These are phyloP conservation scores for Stegodyphus mimosarum DNA, from an alignment of 1,140 invertebrate species.

Conservation along the genomic window DNA sequence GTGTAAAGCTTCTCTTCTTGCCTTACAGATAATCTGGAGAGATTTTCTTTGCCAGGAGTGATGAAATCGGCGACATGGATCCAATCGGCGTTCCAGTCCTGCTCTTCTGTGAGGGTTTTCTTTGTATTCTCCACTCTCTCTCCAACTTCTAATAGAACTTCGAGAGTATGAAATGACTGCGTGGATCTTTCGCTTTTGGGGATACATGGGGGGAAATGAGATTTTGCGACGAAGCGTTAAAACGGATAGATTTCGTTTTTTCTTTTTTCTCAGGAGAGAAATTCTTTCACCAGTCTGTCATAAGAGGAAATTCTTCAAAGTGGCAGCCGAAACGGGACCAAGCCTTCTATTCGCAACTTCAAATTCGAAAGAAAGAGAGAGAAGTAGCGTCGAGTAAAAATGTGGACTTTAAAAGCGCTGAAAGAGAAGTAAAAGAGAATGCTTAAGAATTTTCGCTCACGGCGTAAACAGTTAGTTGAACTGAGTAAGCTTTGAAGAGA, in stretches of 20 bases:
- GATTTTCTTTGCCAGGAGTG: background rate
- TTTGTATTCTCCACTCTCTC: background rate
- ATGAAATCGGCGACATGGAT: conserved; percentile 12
- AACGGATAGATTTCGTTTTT: conserved; percentile 9
- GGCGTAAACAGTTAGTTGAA: background rate
- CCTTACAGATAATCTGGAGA: conserved; percentile 2
- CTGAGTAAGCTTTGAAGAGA: background rate
- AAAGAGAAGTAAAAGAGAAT: too few species aligned
- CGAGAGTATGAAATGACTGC: conserved; percentile 39
- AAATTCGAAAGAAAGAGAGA: too few species aligned
- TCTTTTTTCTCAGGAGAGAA: background rate
- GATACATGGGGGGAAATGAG: conserved; percentile 27
- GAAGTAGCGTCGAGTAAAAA: too few species aligned
- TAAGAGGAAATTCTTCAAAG: conserved; percentile 8
- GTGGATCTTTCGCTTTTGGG: background rate
- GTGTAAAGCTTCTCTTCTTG: background rate
- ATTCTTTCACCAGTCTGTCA: background rate
- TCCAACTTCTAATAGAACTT: conserved; percentile 15
- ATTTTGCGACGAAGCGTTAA: conserved; percentile 44
- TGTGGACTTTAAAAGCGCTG: too few species aligned
- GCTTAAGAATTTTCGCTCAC: background rate
- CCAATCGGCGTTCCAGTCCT: background rate
- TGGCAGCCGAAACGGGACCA: background rate
- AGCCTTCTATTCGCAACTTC: background rate
- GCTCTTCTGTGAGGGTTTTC: background rate